Base-by-base conservation (phyloP, 2,113 vertebrate species). In the Gallinago jamesoni region DNA sequence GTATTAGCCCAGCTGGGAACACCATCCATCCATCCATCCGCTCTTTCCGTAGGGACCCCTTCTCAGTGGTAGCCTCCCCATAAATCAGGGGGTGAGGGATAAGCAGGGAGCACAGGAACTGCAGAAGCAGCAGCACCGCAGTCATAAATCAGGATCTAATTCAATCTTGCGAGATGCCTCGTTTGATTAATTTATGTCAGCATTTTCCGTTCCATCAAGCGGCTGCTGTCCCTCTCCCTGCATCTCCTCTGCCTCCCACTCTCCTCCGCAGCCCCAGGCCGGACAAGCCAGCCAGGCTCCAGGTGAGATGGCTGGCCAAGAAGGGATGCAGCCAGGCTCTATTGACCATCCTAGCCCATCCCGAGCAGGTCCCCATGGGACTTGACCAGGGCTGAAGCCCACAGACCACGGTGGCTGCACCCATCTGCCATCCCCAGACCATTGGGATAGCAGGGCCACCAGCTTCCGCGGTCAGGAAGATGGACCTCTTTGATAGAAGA, bases 161-260 rank as follows among this genome's bases (percentile, higher is more conserved):
- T 98, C 98, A 97, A 98, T 98, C 98, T 97, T 96, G 95, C 30
- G 77, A 97, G 97, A 96, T 96, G 97, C 97, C 97, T 98, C 17
- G 56, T 98, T 98, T 98, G 98, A 98, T 98, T 98, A 98, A 98
- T 98, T 98, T 98, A 98, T 97, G 97, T 97, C 97, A 97, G 96
- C 94, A 12, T 93, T 97, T 97, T 97, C 94, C 31, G 6, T 84
- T 92, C 93, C 90, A 88, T 92, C 83, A 31, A 30, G 68, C 23
- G 19, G 72, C 90, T 95, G 85, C 82, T 41, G 20, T 69, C 85
- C 97, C 92, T 96, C 92, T 96, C 94, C 90, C 78, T 22, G 56
- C 67, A 53, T 83, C 56, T 3, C 93, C 95, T 72, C 77, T 91
- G 69, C 74, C 62, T 84, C 75, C 37, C 3, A 2, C 17, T 6